Base-by-base conservation (phyloP, 2,797 vertebrate genomes). In the Enteromius thamalakanensis region DNA sequence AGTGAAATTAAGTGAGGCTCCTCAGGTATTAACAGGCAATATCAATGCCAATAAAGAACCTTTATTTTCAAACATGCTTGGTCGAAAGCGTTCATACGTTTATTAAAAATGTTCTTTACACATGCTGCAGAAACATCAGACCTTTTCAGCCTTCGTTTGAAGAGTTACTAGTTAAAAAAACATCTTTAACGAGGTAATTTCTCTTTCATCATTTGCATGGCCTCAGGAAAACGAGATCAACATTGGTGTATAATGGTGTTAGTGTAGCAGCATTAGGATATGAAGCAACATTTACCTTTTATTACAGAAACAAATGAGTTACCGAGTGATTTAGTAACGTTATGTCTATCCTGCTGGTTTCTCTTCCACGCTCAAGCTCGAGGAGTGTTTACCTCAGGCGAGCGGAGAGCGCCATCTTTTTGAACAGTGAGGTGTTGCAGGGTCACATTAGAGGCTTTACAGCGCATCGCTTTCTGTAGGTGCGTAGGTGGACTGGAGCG, bases 141-240 rank as follows among this genome's bases (percentile, higher is more conserved):
- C n/a, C 34, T 76, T 26, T 76, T 68, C 32, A 42, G 53, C 47
- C 62, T 68, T 34, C 45, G 17, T 53, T 80, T 69, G 8, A 37
- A 12, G 32, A 40, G 55, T 17, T 17, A 23, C 21, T 40, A 68
- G 19, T n/a, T 37, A 4, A 53, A 53, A 19, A 7, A 49, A 49
- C 10, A 32, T 2, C 2, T 19, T 15, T 10, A 76, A 76, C 53
- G 40, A 37, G 72, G 51, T 17, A 1, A 23, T 58, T 58, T 58
- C 53, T 76, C 53, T 3, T 45, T 45, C 7, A 15, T 17, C 14
- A 60, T 76, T 58, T 70, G 67, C 34, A 29, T 70, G 8, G 53
- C 65, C 51, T 21, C 49, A 26, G 65, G 45, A 55, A 53, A 11
- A 14, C 3, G 3, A 60, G 53, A 58, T 15, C 34, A 60, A 40